Evolutionary conservation across 2,888 invertebrate genomes (phyloP), one percentile per base, ranked within the genome.

Genomic region (Epinotia bilunana): DNA sequence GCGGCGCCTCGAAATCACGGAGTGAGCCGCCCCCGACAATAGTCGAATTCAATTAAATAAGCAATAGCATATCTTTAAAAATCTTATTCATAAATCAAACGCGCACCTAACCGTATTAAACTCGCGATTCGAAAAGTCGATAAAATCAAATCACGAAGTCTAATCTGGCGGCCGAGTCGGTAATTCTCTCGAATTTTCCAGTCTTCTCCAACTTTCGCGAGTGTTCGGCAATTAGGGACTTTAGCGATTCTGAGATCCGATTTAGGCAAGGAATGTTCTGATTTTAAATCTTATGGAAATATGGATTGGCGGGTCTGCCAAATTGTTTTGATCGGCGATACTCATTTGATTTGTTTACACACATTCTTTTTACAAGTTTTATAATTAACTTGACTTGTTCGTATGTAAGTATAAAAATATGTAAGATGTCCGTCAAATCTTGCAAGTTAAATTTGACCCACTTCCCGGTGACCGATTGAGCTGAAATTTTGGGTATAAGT

Each of bases 241-340:
- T 84, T 82, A 81, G 83, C 83, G 82, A 84, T 82, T 82, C 83
- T 80, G 82, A 63, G 65, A 71, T 71, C 74, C 61, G 77, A 77
- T 77, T 74, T 74, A 57, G 65, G 46, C 63, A 65, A 71, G 72
- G 61, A 75, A 65, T 71, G 61, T 72, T 67, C 62, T 57, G 55
- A 72, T 72, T 75, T 72, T 67, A 33, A 72, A 72, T 75, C 58
- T 72, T 57, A 57, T 57, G 55, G 46, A 65, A 71, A 72, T 64
- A 53, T 58, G 43, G 57, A 33, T 58, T 49, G 55, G 28, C 18
- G 46, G 18, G 46, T 16, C 20, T 57, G 67, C 33, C 12, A 9
- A 55, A 43, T 43, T 1, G 16, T 43, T 68, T 68, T 43, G 43
- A 43, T 39, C 9, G 13, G 23, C 20, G 4, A n/a, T 49, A n/a